Evolutionary conservation across 2,113 vertebrate species (phyloP).

Genomic region (Chlamydotis undulata): DNA sequence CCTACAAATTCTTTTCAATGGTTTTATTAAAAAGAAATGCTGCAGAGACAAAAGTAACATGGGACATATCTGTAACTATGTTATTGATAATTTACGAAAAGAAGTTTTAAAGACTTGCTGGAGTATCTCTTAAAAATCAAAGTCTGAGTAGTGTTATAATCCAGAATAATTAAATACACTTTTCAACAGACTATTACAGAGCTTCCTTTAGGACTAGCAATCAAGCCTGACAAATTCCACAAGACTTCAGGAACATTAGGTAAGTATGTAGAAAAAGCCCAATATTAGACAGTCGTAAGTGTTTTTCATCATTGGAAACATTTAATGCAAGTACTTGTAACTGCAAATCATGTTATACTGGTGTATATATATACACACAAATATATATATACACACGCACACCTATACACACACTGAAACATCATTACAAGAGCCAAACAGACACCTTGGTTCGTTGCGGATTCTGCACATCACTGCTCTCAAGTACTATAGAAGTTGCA

Average conservation of each 20-base stretch:
- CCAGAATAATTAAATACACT: constrained; percentile 24
- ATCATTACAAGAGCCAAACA: constrained; percentile 47
- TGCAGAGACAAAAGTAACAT: not conserved
- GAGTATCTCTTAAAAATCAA: not conserved
- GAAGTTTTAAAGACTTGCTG: not conserved
- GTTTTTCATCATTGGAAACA: constrained; percentile 54
- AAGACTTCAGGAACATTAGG: constrained; percentile 66
- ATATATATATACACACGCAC: not conserved
- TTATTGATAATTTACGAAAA: not conserved
- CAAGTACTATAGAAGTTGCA: constrained; percentile 15
- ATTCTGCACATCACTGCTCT: constrained; percentile 1
- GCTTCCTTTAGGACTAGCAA: constrained; percentile 63
- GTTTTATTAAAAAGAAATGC: constrained; percentile 25
- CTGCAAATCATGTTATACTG: not conserved
- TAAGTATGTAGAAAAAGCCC: constrained; percentile 64
- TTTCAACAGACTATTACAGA: constrained; percentile 55
- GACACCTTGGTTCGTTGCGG: constrained; percentile 21
- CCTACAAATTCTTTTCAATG: not conserved
- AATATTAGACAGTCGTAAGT: constrained; percentile 28
- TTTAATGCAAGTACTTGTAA: constrained; percentile 49
- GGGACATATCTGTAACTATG: not conserved
- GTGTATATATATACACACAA: not conserved
- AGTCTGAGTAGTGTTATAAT: not conserved
- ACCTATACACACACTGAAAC: constrained; percentile 39
- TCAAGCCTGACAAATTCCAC: constrained; percentile 69